Percentiles rank a stretch among this genome's conserved stretches.
Evolutionary conservation across 1,140 invertebrate species (phyloP).

Genomic region (Brachionus calyciflorus): DNA sequence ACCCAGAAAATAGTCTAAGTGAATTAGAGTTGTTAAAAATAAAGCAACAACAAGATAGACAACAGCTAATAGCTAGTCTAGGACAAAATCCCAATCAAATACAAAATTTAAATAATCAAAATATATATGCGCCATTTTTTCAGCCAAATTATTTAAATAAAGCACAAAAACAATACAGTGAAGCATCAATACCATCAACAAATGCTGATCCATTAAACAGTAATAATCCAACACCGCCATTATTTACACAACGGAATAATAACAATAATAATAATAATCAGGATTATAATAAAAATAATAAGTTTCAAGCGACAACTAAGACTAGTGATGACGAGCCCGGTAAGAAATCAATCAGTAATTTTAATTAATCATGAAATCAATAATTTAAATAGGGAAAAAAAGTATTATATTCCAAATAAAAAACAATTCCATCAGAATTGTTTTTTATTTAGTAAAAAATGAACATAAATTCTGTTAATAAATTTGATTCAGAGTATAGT

Average conservation of each 20-base stretch:
- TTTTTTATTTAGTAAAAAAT: too few relatives aligned
- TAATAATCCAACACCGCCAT: slow-evolving; percentile 31
- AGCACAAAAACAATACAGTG: slow-evolving; percentile 35
- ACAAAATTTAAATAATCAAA: neutral
- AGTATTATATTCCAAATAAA: too few relatives aligned
- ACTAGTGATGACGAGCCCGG: slow-evolving; percentile 11
- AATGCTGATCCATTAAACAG: slow-evolving; percentile 25
- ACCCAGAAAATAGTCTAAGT: neutral
- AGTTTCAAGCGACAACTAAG: neutral
- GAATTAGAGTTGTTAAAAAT: slow-evolving; percentile 32
- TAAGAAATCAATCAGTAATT: too few relatives aligned
- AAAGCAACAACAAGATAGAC: slow-evolving; percentile 40
- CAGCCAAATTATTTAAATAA: slow-evolving; percentile 33
- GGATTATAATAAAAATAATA: neutral
- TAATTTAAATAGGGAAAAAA: too few relatives aligned
- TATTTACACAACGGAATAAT: neutral
- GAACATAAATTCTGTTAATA: too few relatives aligned
- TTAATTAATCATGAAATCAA: too few relatives aligned
- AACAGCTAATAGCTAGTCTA: slow-evolving; percentile 13
- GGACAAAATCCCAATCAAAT: neutral
- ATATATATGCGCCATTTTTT: slow-evolving; percentile 25
- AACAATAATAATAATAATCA: slow-evolving; percentile 2
- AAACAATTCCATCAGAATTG: too few relatives aligned
- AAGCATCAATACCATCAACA: slow-evolving; percentile 39
- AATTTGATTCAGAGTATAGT: too few relatives aligned